These are phyloP conservation scores for Dasysyrphus albostriatus DNA, from an alignment of 2,888 invertebrate genomes.

Conservation along the genomic window DNA sequence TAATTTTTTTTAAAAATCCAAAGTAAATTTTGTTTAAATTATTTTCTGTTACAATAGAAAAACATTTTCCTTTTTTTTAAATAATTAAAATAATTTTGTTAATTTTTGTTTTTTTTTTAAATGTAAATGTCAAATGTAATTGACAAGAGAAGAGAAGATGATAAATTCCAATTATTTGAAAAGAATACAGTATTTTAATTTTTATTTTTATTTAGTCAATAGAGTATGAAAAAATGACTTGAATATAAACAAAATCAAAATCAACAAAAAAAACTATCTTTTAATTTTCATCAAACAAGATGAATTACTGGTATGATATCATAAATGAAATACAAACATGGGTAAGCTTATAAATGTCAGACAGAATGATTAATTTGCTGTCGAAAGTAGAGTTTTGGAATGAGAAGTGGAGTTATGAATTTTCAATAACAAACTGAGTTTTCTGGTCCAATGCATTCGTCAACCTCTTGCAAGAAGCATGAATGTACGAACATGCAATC, in stretches of 20 bases:
- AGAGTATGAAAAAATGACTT: constrained; percentile 72
- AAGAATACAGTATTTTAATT: constrained; percentile 75
- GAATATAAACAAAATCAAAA: constrained; percentile 61
- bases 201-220: constrained; percentile 76
- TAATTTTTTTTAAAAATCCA: not conserved
- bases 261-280: constrained; percentile 24
- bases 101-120: constrained; percentile 48
- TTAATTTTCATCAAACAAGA: not conserved
- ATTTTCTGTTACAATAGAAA: constrained; percentile 44
- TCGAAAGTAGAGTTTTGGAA: too few species aligned
- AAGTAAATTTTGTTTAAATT: constrained; percentile 24
- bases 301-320: too few species aligned
- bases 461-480: too few species aligned
- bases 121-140: constrained; percentile 64
- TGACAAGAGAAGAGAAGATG: constrained; percentile 40
- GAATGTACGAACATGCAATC: too few species aligned
- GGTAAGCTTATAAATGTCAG: too few species aligned
- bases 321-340: too few species aligned
- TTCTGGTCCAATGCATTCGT: too few species aligned
- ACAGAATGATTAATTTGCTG: too few species aligned
- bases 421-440: too few species aligned
- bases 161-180: constrained; percentile 74
- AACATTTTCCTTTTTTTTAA: constrained; percentile 12
- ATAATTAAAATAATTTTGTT: constrained; percentile 19
- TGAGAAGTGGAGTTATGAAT: too few species aligned